Conservation (phyloP, 2,113 vertebrate species). For the Phaethornis superciliosus region DNA sequence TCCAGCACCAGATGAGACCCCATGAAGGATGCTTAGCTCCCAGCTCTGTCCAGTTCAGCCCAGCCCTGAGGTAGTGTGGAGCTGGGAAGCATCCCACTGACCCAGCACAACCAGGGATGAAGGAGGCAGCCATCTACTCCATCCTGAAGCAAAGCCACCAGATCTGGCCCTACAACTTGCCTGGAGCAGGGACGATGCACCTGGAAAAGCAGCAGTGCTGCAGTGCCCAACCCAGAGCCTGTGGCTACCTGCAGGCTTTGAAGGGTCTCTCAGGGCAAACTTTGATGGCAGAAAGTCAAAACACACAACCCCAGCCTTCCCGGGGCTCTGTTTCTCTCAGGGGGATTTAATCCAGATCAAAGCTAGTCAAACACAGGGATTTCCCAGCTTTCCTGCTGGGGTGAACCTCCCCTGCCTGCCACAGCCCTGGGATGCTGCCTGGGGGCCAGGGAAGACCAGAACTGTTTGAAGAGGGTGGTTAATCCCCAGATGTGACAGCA, state of each 20-base stretch:
- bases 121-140: not conserved
- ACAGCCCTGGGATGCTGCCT: fast-evolving
- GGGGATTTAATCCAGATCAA: constrained; percentile 31
- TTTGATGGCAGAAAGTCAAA: constrained; percentile 7
- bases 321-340: not conserved
- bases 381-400: not conserved
- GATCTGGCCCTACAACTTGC: not conserved
- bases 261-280: not conserved
- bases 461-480: not conserved
- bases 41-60: not conserved
- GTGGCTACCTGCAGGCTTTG: not conserved
- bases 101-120: not conserved
- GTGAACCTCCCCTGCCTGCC: not conserved
- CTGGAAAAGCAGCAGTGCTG: not conserved
- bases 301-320: not conserved
- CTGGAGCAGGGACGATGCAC: fast-evolving
- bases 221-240: not conserved
- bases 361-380: constrained; percentile 5
- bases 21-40: not conserved
- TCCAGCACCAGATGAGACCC: not conserved
- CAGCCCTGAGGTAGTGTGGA: not conserved
- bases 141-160: not conserved
- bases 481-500: not conserved
- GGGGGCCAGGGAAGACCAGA: not conserved
- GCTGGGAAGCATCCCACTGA: not conserved